phyloP scores from a whole-genome alignment of 2,113 vertebrate species.

The Gymnobelideus leadbeateri region DNA sequence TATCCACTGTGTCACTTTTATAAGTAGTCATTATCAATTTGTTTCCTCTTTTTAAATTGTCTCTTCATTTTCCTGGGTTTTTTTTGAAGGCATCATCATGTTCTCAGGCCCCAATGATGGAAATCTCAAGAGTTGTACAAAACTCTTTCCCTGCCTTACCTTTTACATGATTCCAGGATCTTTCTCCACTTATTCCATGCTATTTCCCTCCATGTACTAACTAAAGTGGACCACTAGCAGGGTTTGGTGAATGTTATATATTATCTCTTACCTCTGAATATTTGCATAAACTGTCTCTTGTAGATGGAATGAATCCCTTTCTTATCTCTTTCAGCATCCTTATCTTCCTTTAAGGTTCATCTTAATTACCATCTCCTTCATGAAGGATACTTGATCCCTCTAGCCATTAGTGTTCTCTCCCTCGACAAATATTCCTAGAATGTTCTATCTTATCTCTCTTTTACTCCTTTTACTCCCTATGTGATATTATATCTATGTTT shows the following conservation, averaged over 20 bases:
- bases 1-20: not conserved
- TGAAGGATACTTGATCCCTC: not conserved
- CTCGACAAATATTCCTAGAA: not conserved
- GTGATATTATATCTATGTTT: not conserved
- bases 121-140: not conserved
- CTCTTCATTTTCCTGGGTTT: not conserved
- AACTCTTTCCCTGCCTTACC: not conserved
- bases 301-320: not conserved
- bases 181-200: not conserved
- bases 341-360: not conserved
- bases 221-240: not conserved
- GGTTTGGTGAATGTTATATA: not conserved
- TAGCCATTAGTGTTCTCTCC: not conserved
- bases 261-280: not conserved
- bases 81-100: not conserved
- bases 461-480: not conserved
- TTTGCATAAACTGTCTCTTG: no score
- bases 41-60: not conserved
- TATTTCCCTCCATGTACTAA: not conserved
- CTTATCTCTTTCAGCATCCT: not conserved
- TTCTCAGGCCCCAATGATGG: not conserved
- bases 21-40: not conserved
- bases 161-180: not conserved
- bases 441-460: not conserved
- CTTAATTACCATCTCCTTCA: not conserved